Conservation (phyloP, 2,888 invertebrate species). For the Coelogynopora nodosa region DNA sequence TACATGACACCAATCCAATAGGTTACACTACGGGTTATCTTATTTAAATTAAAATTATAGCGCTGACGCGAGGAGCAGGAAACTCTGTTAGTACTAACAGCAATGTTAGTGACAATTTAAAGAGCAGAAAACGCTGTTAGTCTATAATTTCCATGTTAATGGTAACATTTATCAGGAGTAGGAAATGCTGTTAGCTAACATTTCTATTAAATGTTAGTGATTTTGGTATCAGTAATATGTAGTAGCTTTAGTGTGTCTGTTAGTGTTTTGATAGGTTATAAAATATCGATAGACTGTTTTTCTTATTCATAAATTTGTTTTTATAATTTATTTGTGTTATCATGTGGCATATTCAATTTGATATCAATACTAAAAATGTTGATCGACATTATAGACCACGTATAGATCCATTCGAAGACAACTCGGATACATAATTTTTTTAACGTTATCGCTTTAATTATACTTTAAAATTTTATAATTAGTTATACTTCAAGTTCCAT, state of each 20-base stretch:
- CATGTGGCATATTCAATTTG: not conserved
- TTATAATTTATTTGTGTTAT: no score
- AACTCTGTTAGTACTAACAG: not conserved
- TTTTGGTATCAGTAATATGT: not conserved
- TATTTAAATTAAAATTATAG: no score
- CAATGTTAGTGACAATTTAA: not conserved
- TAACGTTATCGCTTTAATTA: no score
- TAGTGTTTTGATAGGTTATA: not conserved
- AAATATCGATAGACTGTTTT: no score
- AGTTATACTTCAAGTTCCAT: no score
- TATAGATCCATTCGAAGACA: not conserved
- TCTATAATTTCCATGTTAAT: not conserved
- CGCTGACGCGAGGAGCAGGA: no score
- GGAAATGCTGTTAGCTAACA: not conserved
- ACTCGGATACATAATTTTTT: no score
- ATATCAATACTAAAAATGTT: not conserved
- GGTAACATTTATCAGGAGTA: not conserved
- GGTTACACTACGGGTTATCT: no score
- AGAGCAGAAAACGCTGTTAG: not conserved
- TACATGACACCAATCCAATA: no score
- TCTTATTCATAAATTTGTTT: no score
- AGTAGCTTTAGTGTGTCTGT: not conserved
- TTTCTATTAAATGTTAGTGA: not conserved
- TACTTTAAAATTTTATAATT: no score
- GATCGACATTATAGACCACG: not conserved